Base-by-base conservation (phyloP, 2,113 vertebrate species). In the Spea bombifrons region DNA sequence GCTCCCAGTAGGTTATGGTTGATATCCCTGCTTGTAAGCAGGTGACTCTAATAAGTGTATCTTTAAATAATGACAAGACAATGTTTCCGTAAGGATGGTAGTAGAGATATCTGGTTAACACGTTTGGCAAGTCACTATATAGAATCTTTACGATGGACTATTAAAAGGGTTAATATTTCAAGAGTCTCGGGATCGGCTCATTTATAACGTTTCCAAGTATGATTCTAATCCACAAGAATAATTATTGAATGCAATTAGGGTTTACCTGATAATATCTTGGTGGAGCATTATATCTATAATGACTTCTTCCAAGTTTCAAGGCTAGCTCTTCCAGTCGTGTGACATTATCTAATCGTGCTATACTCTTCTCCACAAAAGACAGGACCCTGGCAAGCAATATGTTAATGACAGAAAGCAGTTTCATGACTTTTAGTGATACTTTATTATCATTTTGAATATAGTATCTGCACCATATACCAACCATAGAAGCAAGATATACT, bases 361-460 rank as follows among this genome's bases (percentile, higher is more conserved):
- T 83, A 0, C 80, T 86, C 53, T 86, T 86, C 83, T 86, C 85
- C 6, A 86, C 80, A 80, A 86, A 85, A 3, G 85, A 86, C 78
- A 86, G 80, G 10, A 86, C 85, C 30, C 85, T 86, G 73, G 17
- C 3, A 30, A 3, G 8, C n/a, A 5, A 64, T 8, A 64, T 10
- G 57, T 30, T 30, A 30, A 30, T 30, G 2, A 30, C 30, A 30
- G 30, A 30, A 30, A 30, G 30, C 30, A 2, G 1, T 30, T 30
- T 30, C 30, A 30, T 30, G 30, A 30, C 30, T 30, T n/a, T n/a
- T 30, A 30, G 30, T 30, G 30, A 30, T 30, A 30, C 30, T 30
- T 30, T 30, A 30, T 1, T 30, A 30, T 30, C 1, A 30, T 30
- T 30, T 30, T 30, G 30, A 30, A 30, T 30, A 30, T 30, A 30